Evolutionary conservation across 2,113 vertebrate genomes (phyloP), one percentile per base, ranked within the genome.

Genomic region (Tupaia chinensis): DNA sequence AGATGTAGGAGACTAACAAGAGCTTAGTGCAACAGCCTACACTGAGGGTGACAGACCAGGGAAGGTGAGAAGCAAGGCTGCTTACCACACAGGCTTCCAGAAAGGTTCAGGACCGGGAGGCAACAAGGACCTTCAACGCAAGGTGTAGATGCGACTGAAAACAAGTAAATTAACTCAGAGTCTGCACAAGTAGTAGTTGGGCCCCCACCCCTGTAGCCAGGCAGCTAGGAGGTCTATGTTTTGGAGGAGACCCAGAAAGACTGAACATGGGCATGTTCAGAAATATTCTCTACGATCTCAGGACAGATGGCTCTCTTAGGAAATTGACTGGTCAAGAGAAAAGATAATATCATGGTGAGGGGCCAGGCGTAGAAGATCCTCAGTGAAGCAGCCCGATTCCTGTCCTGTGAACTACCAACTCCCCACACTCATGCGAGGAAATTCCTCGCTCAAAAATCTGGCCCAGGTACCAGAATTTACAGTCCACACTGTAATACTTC

Each of bases 61-160:
- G 53, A 66, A 63, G 9, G 17, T 7, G 11, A 32, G 32, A 78
- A 61, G 65, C 61, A 7, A 3, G 72, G 32, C 19, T 23, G 3
- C 44, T n/a, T 1, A 0, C 4, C 1, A 7, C 53, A 16, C 1
- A 34, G 13, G 91, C 13, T 25, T 20, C 27, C 81, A 69, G 19
- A 19, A 27, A 17, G 65, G 20, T 78, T 58, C 66, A 29, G 69
- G 4, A 4, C 1, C 16, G 20, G 17, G n/a, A 65, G 27, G 13
- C 6, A 9, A 65, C 2, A 4, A 32, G 22, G 68, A 1, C 23
- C 19, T 12, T 53, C 72, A 58, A 2, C 5, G 63, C 16, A 80
- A 32, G 2, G 9, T 0, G 2, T 4, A 34, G 17, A 0, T 53
- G 0, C 1, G 3, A 9, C 60, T 29, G 27, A 72, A 44, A 78